Evolutionary conservation across 1,140 invertebrate species (phyloP).

Genomic region (Sweltsa coloradensis): DNA sequence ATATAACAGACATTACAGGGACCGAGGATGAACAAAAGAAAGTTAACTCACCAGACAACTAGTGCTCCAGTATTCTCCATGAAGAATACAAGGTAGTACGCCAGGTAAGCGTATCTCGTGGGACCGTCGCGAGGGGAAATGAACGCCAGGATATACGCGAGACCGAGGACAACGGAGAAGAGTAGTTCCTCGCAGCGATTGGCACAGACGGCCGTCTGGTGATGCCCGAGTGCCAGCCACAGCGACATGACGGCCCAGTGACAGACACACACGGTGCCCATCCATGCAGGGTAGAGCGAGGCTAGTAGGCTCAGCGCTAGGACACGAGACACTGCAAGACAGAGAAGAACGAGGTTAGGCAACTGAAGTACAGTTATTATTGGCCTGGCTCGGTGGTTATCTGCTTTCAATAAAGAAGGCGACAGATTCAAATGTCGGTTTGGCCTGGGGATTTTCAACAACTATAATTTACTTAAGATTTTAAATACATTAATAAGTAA

Average conservation of each 20-base stretch:
- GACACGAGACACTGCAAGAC: slow-evolving; percentile 23
- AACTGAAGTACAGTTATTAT: too few species aligned
- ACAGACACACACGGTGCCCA: slow-evolving; percentile 27
- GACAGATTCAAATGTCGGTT: too few species aligned
- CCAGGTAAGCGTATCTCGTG: slow-evolving; percentile 32
- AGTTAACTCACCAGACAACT: slow-evolving; percentile 31
- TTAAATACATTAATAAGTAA: too few species aligned
- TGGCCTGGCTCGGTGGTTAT: too few species aligned
- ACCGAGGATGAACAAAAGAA: slow-evolving; percentile 1
- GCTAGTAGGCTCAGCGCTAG: slow-evolving; percentile 29
- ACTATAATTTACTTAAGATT: too few species aligned
- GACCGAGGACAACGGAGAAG: slow-evolving; percentile 29
- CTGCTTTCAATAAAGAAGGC: too few species aligned
- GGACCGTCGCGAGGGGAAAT: slow-evolving; percentile 34
- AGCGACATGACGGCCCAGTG: slow-evolving; percentile 31
- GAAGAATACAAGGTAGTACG: slow-evolving; percentile 35
- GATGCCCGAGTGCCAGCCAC: slow-evolving; percentile 28
- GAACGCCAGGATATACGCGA: slow-evolving; percentile 33
- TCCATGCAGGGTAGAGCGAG: slow-evolving; percentile 28
- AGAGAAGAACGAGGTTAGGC: too few species aligned
- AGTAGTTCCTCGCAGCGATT: slow-evolving; percentile 33
- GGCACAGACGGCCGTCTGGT: slow-evolving; percentile 28
- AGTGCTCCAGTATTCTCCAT: slow-evolving; percentile 35
- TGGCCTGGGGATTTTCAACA: too few species aligned
- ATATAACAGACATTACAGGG: too few species aligned